Percentiles rank a stretch among this genome's conserved stretches.
These are phyloP conservation scores for Apis mellifera DNA, from an alignment of 1,140 invertebrate species.

Conservation along the genomic window Amel_HAv3.1 CM009937.2:12155001-12155500, in stretches of 20 bases:
- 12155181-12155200: not conserved
- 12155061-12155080: not conserved
- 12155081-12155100: not conserved
- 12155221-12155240: not conserved
- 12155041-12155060: not conserved
- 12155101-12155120: not conserved
- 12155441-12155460: too few species aligned
- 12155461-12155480: too few species aligned
- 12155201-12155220: not conserved
- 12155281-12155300: constrained; percentile 5
- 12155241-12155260: not conserved
- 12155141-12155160: too few species aligned
- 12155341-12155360: not conserved
- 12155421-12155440: not conserved
- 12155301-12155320: constrained; percentile 28
- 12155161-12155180: not conserved
- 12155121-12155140: not conserved
- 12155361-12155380: not conserved
- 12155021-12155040: not conserved
- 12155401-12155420: not conserved
- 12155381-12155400: not conserved
- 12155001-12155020: constrained; percentile 11
- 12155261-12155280: not conserved
- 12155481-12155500: not conserved
- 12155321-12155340: not conserved